Percentiles rank a stretch among this genome's conserved stretches.
Evolutionary conservation across 1,140 invertebrate species (phyloP).

Genomic region (Cydia strobilella): DNA sequence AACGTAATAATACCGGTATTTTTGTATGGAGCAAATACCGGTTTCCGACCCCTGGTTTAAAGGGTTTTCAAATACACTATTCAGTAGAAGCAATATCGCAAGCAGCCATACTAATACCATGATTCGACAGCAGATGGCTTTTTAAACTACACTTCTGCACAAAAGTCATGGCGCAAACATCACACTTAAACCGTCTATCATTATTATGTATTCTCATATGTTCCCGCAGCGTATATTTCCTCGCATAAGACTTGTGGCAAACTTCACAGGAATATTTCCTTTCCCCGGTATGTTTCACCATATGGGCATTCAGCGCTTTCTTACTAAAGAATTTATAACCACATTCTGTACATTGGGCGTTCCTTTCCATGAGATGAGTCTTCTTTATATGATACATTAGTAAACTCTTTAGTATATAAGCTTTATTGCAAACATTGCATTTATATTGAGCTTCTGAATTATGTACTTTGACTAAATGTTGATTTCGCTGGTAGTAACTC

Average conservation of each 20-base stretch:
- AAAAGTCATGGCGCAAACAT: constrained; percentile 67
- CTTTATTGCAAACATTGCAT: constrained; percentile 67
- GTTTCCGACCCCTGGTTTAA: no score
- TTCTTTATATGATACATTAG: constrained; percentile 70
- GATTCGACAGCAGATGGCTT: constrained; percentile 62
- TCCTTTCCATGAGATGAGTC: constrained; percentile 66
- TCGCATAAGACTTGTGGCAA: constrained; percentile 83
- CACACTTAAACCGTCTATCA: constrained; percentile 69
- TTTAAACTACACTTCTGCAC: constrained; percentile 68
- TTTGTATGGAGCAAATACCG: no score
- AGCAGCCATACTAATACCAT: constrained; percentile 65
- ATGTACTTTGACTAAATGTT: constrained; percentile 67
- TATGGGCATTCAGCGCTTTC: constrained; percentile 76
- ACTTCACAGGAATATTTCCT: constrained; percentile 84
- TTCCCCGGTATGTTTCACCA: constrained; percentile 84
- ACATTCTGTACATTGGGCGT: constrained; percentile 76
- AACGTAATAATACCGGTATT: no score
- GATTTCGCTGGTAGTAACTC: constrained; percentile 67
- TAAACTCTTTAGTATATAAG: constrained; percentile 57
- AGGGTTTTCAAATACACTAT: no score
- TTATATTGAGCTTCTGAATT: constrained; percentile 67
- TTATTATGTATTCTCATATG: constrained; percentile 81
- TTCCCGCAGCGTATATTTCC: constrained; percentile 78
- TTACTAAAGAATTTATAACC: constrained; percentile 79
- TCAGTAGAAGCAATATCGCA: constrained; percentile 52